A percentile compares a stretch with the other conserved stretches of the same genome.
These are phyloP conservation scores for Suncus etruscus DNA, from an alignment of 2,113 vertebrate species.

Conservation along the genomic window DNA sequence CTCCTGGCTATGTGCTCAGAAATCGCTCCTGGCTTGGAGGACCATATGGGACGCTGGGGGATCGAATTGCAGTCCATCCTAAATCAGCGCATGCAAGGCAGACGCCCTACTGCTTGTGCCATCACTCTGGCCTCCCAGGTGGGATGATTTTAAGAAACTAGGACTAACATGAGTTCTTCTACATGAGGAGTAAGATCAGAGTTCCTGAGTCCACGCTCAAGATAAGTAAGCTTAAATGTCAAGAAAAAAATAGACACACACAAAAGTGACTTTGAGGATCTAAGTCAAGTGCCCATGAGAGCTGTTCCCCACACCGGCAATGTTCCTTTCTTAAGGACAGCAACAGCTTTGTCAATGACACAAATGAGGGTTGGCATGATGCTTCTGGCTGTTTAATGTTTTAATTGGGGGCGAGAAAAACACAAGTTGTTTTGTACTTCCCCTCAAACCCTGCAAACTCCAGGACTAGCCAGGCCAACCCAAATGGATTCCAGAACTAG, in stretches of 20 bases:
- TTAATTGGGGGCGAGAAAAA: slow-evolving; percentile 78
- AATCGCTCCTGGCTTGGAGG: no score
- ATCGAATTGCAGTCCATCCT: no score
- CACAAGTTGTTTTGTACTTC: slow-evolving; percentile 78
- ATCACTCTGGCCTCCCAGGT: no score
- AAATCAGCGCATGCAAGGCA: no score
- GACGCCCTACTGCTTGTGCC: no score
- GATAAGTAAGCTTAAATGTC: slow-evolving; percentile 60
- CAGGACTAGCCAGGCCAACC: slow-evolving; percentile 67
- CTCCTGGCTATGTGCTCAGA: no score
- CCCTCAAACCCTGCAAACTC: slow-evolving; percentile 46
- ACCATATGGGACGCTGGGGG: no score
- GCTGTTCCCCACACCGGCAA: slow-evolving; percentile 15
- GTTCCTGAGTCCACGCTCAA: neutral
- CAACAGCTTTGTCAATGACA: slow-evolving; percentile 71
- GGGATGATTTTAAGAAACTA: neutral
- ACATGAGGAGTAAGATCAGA: neutral
- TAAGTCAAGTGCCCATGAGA: neutral
- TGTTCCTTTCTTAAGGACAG: slow-evolving; percentile 52
- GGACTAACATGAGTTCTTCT: neutral
- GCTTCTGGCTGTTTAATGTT: slow-evolving; percentile 70
- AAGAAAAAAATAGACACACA: slow-evolving; percentile 78
- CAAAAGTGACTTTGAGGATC: slow-evolving; percentile 73
- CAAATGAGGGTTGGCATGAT: slow-evolving; percentile 59
- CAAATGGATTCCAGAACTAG: slow-evolving; percentile 78